Evolutionary conservation across 2,113 vertebrate genomes (phyloP).

Genomic region (Marcusenius ussheri): DNA sequence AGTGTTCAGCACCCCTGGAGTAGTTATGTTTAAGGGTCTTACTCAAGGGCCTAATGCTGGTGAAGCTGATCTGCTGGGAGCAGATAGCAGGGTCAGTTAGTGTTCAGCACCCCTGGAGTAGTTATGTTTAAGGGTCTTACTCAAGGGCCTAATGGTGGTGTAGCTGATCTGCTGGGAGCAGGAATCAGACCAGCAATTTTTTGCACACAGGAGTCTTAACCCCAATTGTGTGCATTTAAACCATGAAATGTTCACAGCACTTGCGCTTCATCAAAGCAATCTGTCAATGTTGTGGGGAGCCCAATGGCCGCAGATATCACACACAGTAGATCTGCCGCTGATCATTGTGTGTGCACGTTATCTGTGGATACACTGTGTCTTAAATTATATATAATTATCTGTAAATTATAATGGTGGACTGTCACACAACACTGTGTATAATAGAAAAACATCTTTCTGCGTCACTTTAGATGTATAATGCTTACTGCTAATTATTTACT

Average conservation of each 20-base stretch:
- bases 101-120: background rate
- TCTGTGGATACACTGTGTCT: background rate
- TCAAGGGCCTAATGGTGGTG: background rate
- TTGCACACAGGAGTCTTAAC: background rate
- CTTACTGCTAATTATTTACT: too few relatives aligned
- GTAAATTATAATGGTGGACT: background rate
- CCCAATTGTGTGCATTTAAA: background rate
- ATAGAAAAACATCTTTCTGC: background rate
- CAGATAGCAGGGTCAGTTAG: background rate
- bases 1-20: background rate
- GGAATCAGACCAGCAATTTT: background rate
- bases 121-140: background rate
- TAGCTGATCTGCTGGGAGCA: background rate
- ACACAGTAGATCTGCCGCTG: background rate
- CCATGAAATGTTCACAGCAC: background rate
- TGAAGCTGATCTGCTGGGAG: background rate
- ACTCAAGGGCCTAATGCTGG: background rate
- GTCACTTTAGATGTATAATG: too few relatives aligned
- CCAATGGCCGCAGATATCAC: background rate
- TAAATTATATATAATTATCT: too few relatives aligned
- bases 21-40: background rate
- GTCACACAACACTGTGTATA: background rate
- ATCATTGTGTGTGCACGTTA: background rate
- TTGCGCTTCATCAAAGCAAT: background rate
- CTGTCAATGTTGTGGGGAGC: background rate